A percentile compares a stretch with the other conserved stretches of the same genome.
These are phyloP conservation scores for Pteropus rufus DNA, from an alignment of 2,797 vertebrate species.

Conservation along the genomic window DNA sequence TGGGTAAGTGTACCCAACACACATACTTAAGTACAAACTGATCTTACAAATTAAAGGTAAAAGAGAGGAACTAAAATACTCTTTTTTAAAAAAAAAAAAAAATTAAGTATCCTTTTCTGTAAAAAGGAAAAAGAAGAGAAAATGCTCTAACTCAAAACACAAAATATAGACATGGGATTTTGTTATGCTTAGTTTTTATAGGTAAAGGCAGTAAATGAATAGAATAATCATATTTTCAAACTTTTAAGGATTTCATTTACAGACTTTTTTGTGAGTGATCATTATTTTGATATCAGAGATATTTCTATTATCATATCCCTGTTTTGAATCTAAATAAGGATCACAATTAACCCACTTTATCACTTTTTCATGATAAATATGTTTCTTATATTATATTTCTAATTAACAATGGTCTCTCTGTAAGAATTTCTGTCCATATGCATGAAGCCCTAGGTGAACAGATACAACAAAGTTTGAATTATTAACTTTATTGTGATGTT, in stretches of 20 bases:
- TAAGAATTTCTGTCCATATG: constrained; percentile 3
- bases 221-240: background rate
- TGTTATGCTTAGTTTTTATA: background rate
- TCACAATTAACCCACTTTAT: background rate
- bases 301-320: background rate
- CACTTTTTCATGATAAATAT: constrained; percentile 57
- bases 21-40: background rate
- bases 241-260: background rate
- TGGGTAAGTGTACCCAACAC: background rate
- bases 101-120: background rate
- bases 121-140: background rate
- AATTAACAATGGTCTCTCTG: constrained; percentile 63
- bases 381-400: constrained; percentile 72
- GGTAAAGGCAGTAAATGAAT: background rate
- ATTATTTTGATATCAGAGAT: background rate
- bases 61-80: background rate
- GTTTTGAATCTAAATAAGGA: background rate
- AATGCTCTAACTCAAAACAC: background rate
- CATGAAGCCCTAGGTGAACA: constrained; percentile 50
- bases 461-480: constrained; percentile 51
- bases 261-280: background rate
- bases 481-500: constrained; percentile 34
- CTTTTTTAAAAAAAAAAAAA: background rate
- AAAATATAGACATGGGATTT: background rate
- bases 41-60: background rate